phyloP scores from a whole-genome alignment of 2,113 vertebrate genomes.

The Trochalopteron elliotii region DNA sequence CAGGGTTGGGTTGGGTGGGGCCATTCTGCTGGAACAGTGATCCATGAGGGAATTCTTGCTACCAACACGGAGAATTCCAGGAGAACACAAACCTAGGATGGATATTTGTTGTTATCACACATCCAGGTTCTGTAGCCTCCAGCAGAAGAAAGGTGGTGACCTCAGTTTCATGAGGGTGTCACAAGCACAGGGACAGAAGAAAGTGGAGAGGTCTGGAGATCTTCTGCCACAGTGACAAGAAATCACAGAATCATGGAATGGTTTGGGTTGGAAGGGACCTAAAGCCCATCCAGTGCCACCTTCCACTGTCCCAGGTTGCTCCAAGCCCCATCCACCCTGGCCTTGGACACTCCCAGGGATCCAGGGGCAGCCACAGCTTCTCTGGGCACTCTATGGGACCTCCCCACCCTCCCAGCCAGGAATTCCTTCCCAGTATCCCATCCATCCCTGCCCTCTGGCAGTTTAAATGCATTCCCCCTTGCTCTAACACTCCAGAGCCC shows the following conservation, averaged over 20 bases:
- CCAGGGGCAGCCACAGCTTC: too few relatives aligned
- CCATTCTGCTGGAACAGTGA: neutral
- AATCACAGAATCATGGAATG: too few relatives aligned
- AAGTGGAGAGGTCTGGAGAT: neutral
- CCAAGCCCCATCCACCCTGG: too few relatives aligned
- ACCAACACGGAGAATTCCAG: neutral
- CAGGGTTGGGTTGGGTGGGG: accelerated
- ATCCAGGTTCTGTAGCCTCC: neutral
- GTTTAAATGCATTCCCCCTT: neutral
- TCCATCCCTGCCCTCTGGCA: neutral
- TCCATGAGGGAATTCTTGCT: neutral
- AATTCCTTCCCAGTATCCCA: neutral
- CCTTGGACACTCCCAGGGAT: too few relatives aligned
- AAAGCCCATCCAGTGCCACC: too few relatives aligned
- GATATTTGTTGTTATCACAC: neutral
- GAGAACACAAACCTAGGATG: neutral
- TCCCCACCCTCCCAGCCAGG: too few relatives aligned
- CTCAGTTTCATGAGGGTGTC: neutral
- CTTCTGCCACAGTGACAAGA: neutral
- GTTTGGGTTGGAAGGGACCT: too few relatives aligned
- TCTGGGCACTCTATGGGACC: accelerated
- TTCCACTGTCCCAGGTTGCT: too few relatives aligned
- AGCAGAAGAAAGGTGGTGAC: accelerated
- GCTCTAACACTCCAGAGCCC: neutral
- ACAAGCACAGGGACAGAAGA: neutral